These are phyloP conservation scores for Machimus atricapillus DNA, from an alignment of 2,888 invertebrate genomes.

Conservation along the genomic window DNA sequence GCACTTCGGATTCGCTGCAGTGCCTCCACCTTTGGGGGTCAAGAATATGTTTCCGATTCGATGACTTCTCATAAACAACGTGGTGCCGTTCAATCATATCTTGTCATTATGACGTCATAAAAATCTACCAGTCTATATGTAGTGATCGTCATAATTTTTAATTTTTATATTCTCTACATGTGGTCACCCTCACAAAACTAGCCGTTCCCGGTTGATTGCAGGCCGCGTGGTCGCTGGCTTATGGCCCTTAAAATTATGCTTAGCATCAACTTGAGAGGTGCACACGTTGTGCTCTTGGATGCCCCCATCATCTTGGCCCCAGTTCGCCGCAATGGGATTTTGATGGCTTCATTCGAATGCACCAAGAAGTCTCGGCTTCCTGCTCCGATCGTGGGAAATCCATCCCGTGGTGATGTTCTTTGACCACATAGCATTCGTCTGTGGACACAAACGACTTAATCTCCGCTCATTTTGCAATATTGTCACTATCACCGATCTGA, in stretches of 20 bases:
- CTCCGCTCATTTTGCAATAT: neutral
- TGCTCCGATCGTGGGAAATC: constrained; percentile 1
- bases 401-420: neutral
- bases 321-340: neutral
- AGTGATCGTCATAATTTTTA: neutral
- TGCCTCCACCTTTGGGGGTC: neutral
- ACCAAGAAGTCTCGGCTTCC: neutral
- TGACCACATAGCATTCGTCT: neutral
- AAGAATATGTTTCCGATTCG: neutral
- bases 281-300: neutral
- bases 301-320: neutral
- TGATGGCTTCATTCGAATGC: neutral
- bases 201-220: neutral
- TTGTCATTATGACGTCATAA: neutral
- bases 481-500: constrained; percentile 14
- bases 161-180: neutral
- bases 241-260: neutral
- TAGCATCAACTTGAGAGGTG: neutral
- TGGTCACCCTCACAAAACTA: neutral
- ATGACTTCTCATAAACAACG: neutral
- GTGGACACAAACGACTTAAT: neutral
- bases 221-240: neutral
- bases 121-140: neutral
- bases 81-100: neutral
- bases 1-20: neutral